Evolutionary conservation across 2,888 invertebrate species (phyloP), one percentile per base, ranked within the genome.

Genomic region (Xylota segnis): DNA sequence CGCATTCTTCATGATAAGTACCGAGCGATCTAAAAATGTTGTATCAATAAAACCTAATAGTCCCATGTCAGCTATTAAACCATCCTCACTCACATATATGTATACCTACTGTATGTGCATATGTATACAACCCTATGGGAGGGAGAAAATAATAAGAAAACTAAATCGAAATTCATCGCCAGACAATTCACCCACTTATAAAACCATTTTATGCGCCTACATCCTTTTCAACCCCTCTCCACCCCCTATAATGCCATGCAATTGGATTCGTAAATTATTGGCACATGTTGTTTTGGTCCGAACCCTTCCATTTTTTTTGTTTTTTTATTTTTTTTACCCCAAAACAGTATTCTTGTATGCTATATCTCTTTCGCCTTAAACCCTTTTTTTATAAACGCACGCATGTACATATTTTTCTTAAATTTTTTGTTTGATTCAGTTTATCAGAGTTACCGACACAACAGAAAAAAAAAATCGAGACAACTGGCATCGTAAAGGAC

Each of bases 161-260:
- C 86, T 86, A 86, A 86, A 86, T 76, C 81, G 86, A 86, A 86
- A 86, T 86, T 86, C 86, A 86, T 82, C 76, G 72, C 66, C 86
- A 81, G 86, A 86, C 86, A 86, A 86, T 86, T 81, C 86, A 81
- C 81, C 86, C 86, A 86, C 86, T 86, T 86, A 86, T 81, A 86
- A 86, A 82, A 76, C 81, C 86, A 86, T 86, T 81, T 86, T 86
- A 86, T 86, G 70, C 78, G 86, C 81, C 86, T 76, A 72, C 61
- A 81, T 72, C 81, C 66, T 52, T 76, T 59, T 65, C 63, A 29
- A 32, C 32, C 63, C 32, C 43, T n/a, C 45, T 9, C 5, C 58
- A 4, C 50, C 50, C 23, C 58, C 58, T 65, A 58, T 76, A 75
- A 71, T 84, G 4, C 79, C 65, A 50, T 75, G 75, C 84, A 84